These are phyloP conservation scores for Synaphobranchus kaupii DNA, from an alignment of 2,797 vertebrate genomes.

Conservation along the genomic window DNA sequence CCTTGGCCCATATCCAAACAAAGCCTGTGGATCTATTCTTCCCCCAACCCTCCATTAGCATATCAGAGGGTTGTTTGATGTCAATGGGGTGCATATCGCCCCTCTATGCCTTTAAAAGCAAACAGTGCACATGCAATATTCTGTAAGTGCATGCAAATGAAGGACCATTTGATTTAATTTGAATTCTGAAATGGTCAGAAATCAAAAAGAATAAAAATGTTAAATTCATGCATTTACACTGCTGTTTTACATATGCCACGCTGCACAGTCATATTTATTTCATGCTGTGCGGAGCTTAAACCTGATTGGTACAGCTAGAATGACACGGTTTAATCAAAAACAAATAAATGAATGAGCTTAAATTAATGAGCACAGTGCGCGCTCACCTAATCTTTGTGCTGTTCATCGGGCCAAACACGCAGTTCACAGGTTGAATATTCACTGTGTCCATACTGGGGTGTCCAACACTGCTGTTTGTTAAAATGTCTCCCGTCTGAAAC, in stretches of 20 bases:
- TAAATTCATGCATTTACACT: slow-evolving; percentile 61
- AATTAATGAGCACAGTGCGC: slow-evolving; percentile 44
- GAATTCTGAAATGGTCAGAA: slow-evolving; percentile 77
- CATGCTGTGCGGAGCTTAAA: slow-evolving; percentile 49
- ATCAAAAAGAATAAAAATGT: slow-evolving; percentile 74
- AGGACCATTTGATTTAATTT: slow-evolving; percentile 82
- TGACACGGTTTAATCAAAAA: slow-evolving; percentile 58
- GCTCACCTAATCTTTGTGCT: neutral
- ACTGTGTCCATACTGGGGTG: slow-evolving; percentile 42
- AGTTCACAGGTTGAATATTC: slow-evolving; percentile 51
- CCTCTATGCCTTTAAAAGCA: slow-evolving; percentile 86
- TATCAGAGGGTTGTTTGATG: slow-evolving; percentile 97
- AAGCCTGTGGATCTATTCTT: slow-evolving; percentile 82
- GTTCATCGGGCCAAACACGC: slow-evolving; percentile 44
- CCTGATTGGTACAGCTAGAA: slow-evolving; percentile 58
- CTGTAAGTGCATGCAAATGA: slow-evolving; percentile 81
- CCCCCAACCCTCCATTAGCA: slow-evolving; percentile 85
- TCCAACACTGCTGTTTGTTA: slow-evolving; percentile 50
- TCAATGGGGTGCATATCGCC: slow-evolving; percentile 86
- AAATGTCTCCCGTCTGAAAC: slow-evolving; percentile 61
- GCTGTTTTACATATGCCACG: slow-evolving; percentile 68
- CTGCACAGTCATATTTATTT: slow-evolving; percentile 63
- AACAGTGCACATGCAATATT: slow-evolving; percentile 86
- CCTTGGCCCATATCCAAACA: slow-evolving; percentile 89
- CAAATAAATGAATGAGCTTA: slow-evolving; percentile 49